Evolutionary conservation across 2,888 invertebrate genomes (phyloP), one percentile per base, ranked within the genome.

Genomic region (Galerucella nymphaeae): DNA sequence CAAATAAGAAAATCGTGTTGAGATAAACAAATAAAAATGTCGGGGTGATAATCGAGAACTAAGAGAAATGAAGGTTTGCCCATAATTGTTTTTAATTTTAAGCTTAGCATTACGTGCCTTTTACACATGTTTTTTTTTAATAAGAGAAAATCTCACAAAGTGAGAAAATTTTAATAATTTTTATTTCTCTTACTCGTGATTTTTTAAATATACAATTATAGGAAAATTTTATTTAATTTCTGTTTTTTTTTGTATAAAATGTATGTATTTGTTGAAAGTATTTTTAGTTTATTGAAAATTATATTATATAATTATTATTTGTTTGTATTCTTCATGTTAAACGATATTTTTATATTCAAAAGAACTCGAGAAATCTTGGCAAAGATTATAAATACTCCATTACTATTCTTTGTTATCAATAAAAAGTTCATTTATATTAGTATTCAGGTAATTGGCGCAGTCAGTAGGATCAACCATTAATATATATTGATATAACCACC

Each of bases 1-100:
- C 18, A 42, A 67, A 30, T 68, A 72, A 61, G 67, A 9, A 45
- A 59, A 48, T n/a, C 10, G 5, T 48, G 14, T 14, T 13, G 14
- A 48, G 48, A 48, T 45, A 45, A 45, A 45, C 14, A 4, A n/a
- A 48, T 45, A 45, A 45, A 45, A 4, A 4, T 14, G 45, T 45
- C n/a, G n/a, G 11, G 2, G n/a, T 48, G 14, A 48, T 48, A 8
- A n/a, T 14, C 5, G 8, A n/a, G 48, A 14, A 48, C 14, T n/a
- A 48, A 48, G 48, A 48, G 48, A 48, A 48, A 48, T 48, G n/a
- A 48, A n/a, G n/a, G 48, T 38, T 38, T 38, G 30, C 6, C 30
- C 30, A 38, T 38, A 8, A 38, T 38, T 38, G 9, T 38, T 38
- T 38, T 38, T 9, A n/a, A 38, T 38, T 38, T 38, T 38, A 38